These are phyloP conservation scores for Poeciliopsis paucimaculata DNA, from an alignment of 2,797 vertebrate genomes.

Conservation along the genomic window DNA sequence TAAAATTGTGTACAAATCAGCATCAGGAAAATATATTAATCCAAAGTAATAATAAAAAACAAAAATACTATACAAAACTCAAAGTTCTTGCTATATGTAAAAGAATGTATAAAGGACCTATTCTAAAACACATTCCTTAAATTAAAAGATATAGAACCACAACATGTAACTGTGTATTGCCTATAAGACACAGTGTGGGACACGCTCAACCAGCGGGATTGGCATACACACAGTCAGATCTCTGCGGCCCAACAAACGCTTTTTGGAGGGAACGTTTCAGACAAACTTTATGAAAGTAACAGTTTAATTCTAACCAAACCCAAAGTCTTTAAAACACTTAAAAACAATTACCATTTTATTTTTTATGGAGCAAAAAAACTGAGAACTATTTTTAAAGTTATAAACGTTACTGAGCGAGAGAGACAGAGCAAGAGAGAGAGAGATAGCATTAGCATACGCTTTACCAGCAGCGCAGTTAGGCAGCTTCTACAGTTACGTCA, in stretches of 20 bases:
- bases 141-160: not conserved
- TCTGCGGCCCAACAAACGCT: too few relatives aligned
- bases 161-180: not conserved
- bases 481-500: not conserved
- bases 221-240: not conserved
- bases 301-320: not conserved
- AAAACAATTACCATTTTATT: not conserved
- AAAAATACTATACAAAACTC: not conserved
- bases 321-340: not conserved
- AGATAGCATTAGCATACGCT: not conserved
- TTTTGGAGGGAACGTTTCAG: not conserved
- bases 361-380: not conserved
- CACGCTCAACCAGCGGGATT: not conserved
- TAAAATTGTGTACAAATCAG: too few relatives aligned
- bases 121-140: too few relatives aligned
- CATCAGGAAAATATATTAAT: too few relatives aligned
- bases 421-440: not conserved
- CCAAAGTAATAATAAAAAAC: too few relatives aligned
- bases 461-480: not conserved
- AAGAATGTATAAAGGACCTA: too few relatives aligned
- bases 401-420: not conserved
- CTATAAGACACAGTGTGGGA: not conserved
- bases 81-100: too few relatives aligned
- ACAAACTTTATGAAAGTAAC: not conserved
- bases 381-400: not conserved